Percentiles rank a stretch among this genome's conserved stretches.
phyloP scores from a whole-genome alignment of 2,797 vertebrate genomes.

The Alectoris magna region DNA sequence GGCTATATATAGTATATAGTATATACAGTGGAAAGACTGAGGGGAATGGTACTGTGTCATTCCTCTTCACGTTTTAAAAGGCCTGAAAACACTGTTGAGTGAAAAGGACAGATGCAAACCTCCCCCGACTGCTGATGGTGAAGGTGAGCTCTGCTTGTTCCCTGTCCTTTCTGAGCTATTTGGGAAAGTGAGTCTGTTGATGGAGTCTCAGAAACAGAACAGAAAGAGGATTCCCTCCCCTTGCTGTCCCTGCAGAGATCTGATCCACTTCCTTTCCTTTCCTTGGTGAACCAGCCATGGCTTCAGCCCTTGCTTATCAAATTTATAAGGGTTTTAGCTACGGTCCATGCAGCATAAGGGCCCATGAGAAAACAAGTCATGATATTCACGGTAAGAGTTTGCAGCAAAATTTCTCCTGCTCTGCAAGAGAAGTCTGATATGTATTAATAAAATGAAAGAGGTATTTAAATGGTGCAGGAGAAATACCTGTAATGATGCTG shows the following conservation, averaged over 20 bases:
- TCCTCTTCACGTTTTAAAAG: neutral
- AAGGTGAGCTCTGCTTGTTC: neutral
- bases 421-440: neutral
- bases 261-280: neutral
- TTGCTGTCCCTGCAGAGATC: neutral
- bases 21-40: neutral
- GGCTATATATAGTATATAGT: neutral
- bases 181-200: neutral
- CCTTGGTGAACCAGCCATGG: neutral
- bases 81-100: neutral
- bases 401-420: neutral
- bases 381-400: neutral
- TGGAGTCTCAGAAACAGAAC: neutral
- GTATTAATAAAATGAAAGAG: neutral
- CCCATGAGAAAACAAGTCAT: neutral
- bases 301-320: neutral
- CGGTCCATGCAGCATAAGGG: neutral
- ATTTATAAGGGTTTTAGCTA: neutral
- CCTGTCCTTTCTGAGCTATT: neutral
- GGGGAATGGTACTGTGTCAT: neutral
- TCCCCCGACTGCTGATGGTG: rapidly evolving
- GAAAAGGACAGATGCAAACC: neutral
- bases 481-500: neutral
- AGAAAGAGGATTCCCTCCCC: neutral
- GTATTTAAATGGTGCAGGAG: neutral